phyloP scores from a whole-genome alignment of 2,797 vertebrate genomes.

The Coracias cyanogaster region DNA sequence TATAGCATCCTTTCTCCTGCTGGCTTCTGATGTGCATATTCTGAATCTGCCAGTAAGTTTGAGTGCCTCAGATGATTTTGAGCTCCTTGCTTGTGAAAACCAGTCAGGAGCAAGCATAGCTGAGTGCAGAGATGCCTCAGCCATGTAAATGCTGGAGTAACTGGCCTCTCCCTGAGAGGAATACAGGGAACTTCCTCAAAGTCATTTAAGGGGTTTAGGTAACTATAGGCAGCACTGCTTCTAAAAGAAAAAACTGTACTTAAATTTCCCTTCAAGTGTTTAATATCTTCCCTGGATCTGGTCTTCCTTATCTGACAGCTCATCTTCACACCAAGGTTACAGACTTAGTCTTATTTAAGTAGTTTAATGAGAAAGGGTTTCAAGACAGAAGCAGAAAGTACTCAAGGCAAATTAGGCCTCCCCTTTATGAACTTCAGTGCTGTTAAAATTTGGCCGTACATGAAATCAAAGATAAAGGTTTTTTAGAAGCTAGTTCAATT shows the following conservation, averaged over 20 bases:
- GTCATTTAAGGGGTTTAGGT: not conserved
- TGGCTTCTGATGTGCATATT: not conserved
- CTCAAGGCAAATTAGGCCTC: not conserved
- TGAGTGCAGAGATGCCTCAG: not conserved
- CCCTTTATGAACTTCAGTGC: not conserved
- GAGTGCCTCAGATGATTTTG: not conserved
- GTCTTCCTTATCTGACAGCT: not conserved
- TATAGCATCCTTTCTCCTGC: not conserved
- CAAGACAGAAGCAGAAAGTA: not conserved
- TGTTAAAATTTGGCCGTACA: not conserved
- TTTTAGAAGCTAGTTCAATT: constrained; percentile 42
- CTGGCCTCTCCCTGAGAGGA: not conserved
- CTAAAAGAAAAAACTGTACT: not conserved
- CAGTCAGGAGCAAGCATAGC: not conserved
- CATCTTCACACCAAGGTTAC: not conserved
- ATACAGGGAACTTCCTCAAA: not conserved
- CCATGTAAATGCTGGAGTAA: not conserved
- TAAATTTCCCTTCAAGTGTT: not conserved
- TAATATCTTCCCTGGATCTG: not conserved
- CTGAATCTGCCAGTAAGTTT: not conserved
- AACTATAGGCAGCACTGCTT: not conserved
- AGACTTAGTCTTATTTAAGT: not conserved
- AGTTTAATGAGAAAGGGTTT: not conserved
- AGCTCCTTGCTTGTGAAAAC: not conserved
- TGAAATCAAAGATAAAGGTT: constrained; percentile 10